These are phyloP conservation scores for Drosophila carrolli DNA, from an alignment of 1,140 invertebrate species.

Conservation along the genomic window DNA sequence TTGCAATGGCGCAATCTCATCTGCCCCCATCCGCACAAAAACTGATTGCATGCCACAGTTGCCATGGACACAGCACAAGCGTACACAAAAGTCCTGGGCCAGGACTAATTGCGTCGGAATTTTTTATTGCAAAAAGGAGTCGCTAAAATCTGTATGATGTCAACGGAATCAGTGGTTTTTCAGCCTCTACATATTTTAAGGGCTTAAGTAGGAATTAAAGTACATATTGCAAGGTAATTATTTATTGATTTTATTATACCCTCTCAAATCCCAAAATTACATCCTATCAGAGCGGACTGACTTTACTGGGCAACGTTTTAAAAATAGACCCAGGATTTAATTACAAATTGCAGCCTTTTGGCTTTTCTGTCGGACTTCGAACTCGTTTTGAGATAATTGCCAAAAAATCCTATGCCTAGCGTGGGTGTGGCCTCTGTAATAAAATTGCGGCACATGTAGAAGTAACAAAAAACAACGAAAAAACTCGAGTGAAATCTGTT, in stretches of 20 bases:
- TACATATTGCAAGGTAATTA: conserved; percentile 2
- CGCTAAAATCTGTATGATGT: not conserved
- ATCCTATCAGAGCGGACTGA: too few species aligned
- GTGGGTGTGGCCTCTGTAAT: conserved; percentile 48
- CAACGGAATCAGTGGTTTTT: not conserved
- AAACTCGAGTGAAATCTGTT: conserved; percentile 64
- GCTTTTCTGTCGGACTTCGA: conserved; percentile 13
- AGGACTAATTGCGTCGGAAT: conserved; percentile 30
- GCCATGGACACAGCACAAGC: conserved; percentile 45
- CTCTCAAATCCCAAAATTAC: too few species aligned
- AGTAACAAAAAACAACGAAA: conserved; percentile 25
- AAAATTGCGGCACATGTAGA: conserved; percentile 65
- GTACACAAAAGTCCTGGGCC: conserved; percentile 1
- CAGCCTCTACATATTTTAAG: not conserved
- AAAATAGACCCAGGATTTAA: too few species aligned
- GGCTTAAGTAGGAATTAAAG: too few species aligned
- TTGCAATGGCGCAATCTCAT: conserved; percentile 48
- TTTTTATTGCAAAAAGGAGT: not conserved
- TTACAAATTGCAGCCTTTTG: conserved; percentile 31
- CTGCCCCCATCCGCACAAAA: conserved; percentile 11
- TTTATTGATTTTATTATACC: conserved; percentile 21
- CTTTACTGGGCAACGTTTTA: conserved; percentile 8
- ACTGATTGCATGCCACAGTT: conserved; percentile 44
- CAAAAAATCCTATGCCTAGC: conserved; percentile 44
- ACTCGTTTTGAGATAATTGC: conserved; percentile 55